Evolutionary conservation across 2,113 vertebrate species (phyloP).

Genomic region (Brienomyrus longianalis): DNA sequence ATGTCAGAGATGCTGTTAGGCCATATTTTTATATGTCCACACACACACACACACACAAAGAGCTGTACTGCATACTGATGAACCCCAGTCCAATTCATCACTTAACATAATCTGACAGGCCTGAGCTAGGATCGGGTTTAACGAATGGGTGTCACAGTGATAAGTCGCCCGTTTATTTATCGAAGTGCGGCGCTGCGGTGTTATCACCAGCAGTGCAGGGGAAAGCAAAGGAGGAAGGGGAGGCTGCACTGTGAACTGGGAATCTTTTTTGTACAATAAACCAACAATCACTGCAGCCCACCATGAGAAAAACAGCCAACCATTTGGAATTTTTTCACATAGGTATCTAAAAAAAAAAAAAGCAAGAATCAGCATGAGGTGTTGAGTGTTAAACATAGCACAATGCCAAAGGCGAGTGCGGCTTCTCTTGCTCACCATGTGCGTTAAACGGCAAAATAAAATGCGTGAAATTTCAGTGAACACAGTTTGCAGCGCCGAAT

Average conservation of each 20-base stretch:
- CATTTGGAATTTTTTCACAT: not conserved
- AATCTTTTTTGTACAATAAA: not conserved
- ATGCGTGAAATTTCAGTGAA: not conserved
- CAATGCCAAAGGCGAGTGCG: not conserved
- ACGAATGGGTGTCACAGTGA: not conserved
- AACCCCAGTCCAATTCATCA: not conserved
- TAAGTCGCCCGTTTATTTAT: not conserved
- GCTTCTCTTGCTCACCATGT: not conserved
- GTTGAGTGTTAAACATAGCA: not conserved
- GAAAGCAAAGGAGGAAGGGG: not conserved
- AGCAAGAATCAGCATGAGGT: not conserved
- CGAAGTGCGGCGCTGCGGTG: not conserved
- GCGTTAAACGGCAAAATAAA: not conserved
- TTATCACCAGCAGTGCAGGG: not conserved
- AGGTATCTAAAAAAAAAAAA: not conserved
- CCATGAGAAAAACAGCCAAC: not conserved
- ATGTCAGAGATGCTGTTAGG: not conserved
- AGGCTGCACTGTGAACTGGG: not conserved
- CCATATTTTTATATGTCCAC: not conserved
- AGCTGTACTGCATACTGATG: slow-evolving; percentile 1
- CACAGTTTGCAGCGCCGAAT: not conserved
- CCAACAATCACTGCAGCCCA: not conserved
- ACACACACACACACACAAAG: not conserved
- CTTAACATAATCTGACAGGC: slow-evolving; percentile 8
- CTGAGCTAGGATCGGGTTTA: not conserved